phyloP scores from a whole-genome alignment of 2,113 vertebrate genomes.

The Tylochromis polylepis region DNA sequence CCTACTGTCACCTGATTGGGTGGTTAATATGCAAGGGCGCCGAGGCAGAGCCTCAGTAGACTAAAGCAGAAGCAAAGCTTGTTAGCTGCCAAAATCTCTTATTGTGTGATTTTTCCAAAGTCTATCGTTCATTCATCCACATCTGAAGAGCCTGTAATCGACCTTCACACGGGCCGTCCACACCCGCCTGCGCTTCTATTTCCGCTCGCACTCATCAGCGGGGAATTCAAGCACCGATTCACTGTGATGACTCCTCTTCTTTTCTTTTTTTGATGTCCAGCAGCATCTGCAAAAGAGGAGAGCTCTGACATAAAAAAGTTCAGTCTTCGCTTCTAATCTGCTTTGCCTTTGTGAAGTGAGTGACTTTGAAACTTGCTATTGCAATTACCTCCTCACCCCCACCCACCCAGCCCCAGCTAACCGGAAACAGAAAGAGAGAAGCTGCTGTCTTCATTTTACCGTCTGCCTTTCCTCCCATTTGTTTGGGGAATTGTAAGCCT shows the following conservation, averaged over 20 bases:
- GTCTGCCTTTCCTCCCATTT: conserved; percentile 28
- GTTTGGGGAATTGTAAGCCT: conserved; percentile 64
- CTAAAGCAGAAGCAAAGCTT: neutral
- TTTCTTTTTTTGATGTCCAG: neutral
- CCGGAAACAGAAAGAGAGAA: conserved; percentile 7
- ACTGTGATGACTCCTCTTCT: neutral
- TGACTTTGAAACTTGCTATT: conserved; percentile 58
- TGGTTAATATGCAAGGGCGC: neutral
- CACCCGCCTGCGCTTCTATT: neutral
- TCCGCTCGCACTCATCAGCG: neutral
- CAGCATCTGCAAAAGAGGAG: neutral
- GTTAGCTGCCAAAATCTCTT: neutral
- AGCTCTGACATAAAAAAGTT: conserved; percentile 25
- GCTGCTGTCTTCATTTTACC: neutral
- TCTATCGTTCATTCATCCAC: neutral
- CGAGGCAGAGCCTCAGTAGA: neutral
- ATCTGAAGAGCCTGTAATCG: conserved; percentile 10
- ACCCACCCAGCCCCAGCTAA: neutral
- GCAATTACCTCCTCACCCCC: neutral
- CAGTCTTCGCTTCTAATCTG: conserved; percentile 20
- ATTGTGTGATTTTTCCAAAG: neutral
- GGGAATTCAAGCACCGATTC: conserved; percentile 1
- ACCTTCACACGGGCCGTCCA: conserved; percentile 3
- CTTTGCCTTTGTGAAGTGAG: conserved; percentile 34
- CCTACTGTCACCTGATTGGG: neutral